phyloP scores from a whole-genome alignment of 2,888 invertebrate genomes.

The Julus scandinavius region DNA sequence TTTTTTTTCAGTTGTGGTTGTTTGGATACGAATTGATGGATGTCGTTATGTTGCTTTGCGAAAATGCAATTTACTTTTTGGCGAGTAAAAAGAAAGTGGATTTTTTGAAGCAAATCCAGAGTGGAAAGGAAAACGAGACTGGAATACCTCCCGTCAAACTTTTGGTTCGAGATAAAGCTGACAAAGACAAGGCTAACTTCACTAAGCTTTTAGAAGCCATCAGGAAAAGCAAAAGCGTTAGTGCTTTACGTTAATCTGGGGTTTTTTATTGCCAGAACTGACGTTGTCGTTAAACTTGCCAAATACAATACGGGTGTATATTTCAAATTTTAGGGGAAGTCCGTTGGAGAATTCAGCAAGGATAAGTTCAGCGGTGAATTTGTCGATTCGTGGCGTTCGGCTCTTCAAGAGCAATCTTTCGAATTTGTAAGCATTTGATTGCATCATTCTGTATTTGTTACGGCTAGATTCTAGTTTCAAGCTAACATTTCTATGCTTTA shows the following conservation, averaged over 20 bases:
- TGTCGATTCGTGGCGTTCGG: conserved; percentile 88
- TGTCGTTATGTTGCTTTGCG: conserved; percentile 90
- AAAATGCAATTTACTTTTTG: conserved; percentile 85
- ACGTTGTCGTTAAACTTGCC: no score
- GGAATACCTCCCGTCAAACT: conserved; percentile 84
- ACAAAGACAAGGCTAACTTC: conserved; percentile 89
- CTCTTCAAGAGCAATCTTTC: conserved; percentile 81
- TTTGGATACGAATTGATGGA: conserved; percentile 97
- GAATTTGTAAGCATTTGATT: conserved; percentile 72
- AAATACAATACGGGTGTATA: conserved; percentile 23
- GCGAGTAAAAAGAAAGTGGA: conserved; percentile 99
- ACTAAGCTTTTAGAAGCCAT: conserved; percentile 79
- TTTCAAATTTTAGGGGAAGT: conserved; percentile 73
- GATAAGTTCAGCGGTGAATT: conserved; percentile 95
- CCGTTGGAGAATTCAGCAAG: conserved; percentile 88
- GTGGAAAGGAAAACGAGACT: conserved; percentile 82
- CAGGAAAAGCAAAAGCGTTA: conserved; percentile 80
- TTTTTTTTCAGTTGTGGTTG: conserved; percentile 86
- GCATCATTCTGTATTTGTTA: no score
- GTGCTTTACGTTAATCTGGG: neutral
- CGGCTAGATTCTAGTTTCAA: no score
- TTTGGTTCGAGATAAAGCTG: conserved; percentile 88
- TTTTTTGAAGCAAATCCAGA: conserved; percentile 90
- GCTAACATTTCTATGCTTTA: neutral
- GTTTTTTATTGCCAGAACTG: no score